These are phyloP conservation scores for Argya squamiceps DNA, from an alignment of 2,797 vertebrate genomes.

Conservation along the genomic window DNA sequence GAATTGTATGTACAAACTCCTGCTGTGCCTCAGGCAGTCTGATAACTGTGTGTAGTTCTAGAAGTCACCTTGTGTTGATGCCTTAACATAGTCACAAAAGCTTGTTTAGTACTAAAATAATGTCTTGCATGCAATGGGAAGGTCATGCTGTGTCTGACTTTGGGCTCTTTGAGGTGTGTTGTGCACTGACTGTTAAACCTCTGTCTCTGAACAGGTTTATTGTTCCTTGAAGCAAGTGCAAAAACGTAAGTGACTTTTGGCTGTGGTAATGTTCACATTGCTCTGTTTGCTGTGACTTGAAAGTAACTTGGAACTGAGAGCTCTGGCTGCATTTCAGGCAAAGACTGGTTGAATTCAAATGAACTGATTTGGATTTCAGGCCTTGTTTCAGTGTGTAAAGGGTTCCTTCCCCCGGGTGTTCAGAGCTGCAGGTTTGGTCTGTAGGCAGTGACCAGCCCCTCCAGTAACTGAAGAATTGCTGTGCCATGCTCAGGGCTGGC, in stretches of 20 bases:
- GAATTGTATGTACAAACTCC: not conserved
- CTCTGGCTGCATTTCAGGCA: not conserved
- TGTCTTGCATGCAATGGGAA: not conserved
- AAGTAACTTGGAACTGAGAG: not conserved
- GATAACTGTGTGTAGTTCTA: not conserved
- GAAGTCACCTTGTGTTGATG: not conserved
- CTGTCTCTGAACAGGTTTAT: constrained; percentile 84
- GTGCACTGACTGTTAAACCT: constrained; percentile 51
- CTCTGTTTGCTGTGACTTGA: not conserved
- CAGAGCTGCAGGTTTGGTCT: fast-evolving
- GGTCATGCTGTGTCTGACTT: not conserved
- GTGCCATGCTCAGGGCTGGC: fast-evolving
- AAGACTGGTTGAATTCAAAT: not conserved
- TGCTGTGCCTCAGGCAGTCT: not conserved
- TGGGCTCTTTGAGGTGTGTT: not conserved
- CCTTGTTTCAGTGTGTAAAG: fast-evolving
- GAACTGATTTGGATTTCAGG: not conserved
- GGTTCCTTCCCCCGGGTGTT: fast-evolving
- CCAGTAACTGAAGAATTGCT: fast-evolving
- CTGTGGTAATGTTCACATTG: not conserved
- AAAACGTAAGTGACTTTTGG: constrained; percentile 89
- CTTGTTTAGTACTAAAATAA: not conserved
- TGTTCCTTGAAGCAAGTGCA: constrained; percentile 97
- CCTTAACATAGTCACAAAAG: not conserved
- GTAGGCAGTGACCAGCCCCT: not conserved